Conservation (phyloP, 2,113 vertebrate species). For the Antigone vipio region DNA sequence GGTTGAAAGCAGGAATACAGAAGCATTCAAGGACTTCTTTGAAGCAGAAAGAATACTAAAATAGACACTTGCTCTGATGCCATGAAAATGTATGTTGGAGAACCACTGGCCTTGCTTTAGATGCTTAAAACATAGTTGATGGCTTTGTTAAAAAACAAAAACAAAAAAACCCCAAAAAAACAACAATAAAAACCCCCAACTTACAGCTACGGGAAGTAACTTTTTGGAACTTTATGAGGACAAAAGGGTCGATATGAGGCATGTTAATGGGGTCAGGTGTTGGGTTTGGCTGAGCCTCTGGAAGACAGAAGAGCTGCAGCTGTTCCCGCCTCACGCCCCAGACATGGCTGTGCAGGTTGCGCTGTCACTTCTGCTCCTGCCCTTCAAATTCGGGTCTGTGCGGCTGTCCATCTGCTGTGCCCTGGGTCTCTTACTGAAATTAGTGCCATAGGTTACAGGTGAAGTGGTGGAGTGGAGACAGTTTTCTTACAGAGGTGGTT, state of each 20-base stretch:
- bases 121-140: background rate
- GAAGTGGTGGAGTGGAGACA: background rate
- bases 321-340: background rate
- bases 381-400: fast-evolving
- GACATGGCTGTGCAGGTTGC: fast-evolving
- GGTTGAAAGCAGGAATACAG: background rate
- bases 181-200: too few species aligned
- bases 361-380: background rate
- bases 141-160: background rate
- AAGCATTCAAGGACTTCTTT: background rate
- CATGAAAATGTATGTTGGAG: background rate
- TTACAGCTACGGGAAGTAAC: background rate
- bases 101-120: background rate
- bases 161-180: too few species aligned
- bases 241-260: fast-evolving
- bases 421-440: background rate
- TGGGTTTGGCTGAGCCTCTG: background rate
- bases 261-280: background rate
- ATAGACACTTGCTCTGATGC: background rate
- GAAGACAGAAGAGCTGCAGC: background rate
- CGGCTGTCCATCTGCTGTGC: background rate
- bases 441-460: background rate
- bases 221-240: background rate
- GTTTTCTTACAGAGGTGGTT: background rate
- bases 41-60: background rate